Conservation (phyloP, 1,140 invertebrate species). For the Drosophila rhopaloa region DNA sequence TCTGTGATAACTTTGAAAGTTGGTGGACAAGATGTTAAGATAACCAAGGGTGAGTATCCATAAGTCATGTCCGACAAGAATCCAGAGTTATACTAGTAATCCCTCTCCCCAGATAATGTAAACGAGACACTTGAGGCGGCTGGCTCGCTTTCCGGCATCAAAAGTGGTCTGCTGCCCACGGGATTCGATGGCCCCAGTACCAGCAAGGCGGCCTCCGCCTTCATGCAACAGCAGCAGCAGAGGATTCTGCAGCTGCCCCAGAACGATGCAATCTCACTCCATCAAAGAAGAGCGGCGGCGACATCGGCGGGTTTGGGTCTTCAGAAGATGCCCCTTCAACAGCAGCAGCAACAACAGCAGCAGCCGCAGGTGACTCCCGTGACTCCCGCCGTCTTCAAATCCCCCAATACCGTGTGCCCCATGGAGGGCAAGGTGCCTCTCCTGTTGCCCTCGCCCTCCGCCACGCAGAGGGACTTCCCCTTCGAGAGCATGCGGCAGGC, state of each 20-base stretch:
- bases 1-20: slow-evolving; percentile 96
- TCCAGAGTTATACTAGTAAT: background rate
- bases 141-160: slow-evolving; percentile 74
- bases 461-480: slow-evolving; percentile 87
- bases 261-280: slow-evolving; percentile 67
- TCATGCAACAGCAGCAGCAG: slow-evolving; percentile 60
- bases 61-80: background rate
- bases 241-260: slow-evolving; percentile 51
- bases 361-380: slow-evolving; percentile 31
- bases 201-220: slow-evolving; percentile 71
- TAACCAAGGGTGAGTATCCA: slow-evolving; percentile 86
- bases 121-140: slow-evolving; percentile 77
- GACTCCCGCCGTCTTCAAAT: slow-evolving; percentile 88
- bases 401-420: slow-evolving; percentile 93
- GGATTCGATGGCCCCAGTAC: slow-evolving; percentile 72
- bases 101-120: slow-evolving; percentile 55
- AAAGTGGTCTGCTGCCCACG: slow-evolving; percentile 56
- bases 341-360: slow-evolving; percentile 46
- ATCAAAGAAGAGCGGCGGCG: slow-evolving; percentile 53
- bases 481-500: slow-evolving; percentile 96
- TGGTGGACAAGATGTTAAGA: slow-evolving; percentile 90
- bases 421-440: slow-evolving; percentile 89
- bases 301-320: slow-evolving; percentile 16
- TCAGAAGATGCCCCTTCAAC: slow-evolving; percentile 61
- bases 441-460: slow-evolving; percentile 82